Evolutionary conservation across 2,113 vertebrate species (phyloP).

Genomic region (Sarotherodon lohbergeri): DNA sequence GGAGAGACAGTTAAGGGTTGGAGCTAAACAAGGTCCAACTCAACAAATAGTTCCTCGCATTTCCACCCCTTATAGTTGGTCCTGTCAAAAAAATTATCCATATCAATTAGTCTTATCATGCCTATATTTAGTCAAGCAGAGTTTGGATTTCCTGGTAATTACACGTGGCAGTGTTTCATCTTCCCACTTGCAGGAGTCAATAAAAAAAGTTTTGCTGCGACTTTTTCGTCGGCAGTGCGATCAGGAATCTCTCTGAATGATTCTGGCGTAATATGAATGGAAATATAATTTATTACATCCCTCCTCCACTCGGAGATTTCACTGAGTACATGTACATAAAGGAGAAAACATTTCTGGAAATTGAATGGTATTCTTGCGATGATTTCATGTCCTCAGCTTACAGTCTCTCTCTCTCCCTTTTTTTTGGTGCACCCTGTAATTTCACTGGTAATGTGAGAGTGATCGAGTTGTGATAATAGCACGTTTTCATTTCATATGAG

Average conservation of each 20-base stretch:
- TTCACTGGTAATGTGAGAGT: slow-evolving; percentile 52
- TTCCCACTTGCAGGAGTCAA: not conserved
- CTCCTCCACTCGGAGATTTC: not conserved
- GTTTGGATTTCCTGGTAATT: slow-evolving; percentile 47
- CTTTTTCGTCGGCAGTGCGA: slow-evolving; percentile 1
- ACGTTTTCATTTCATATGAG: slow-evolving; percentile 52
- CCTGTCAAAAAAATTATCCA: slow-evolving; percentile 62
- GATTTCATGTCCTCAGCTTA: slow-evolving; percentile 16
- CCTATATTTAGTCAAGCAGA: slow-evolving; percentile 40
- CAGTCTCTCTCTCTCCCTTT: not conserved
- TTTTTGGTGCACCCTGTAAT: slow-evolving; percentile 36
- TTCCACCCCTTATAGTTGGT: slow-evolving; percentile 2
- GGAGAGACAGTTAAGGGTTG: slow-evolving; percentile 9
- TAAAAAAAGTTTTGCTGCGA: slow-evolving; percentile 32
- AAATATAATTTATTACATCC: slow-evolving; percentile 25
- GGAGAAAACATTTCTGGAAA: slow-evolving; percentile 25
- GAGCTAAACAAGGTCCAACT: slow-evolving; percentile 37
- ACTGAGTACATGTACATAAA: not conserved
- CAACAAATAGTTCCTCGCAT: not conserved
- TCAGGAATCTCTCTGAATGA: not conserved
- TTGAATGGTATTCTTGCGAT: slow-evolving; percentile 23
- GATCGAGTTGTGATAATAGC: slow-evolving; percentile 56
- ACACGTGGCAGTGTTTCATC: slow-evolving; percentile 34
- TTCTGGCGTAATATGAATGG: slow-evolving; percentile 16
- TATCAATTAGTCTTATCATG: slow-evolving; percentile 22